Percentiles rank a stretch among this genome's conserved stretches.
Evolutionary conservation across 37 sponge, comb jelly and placozoan species (phyloP).

Genomic region (Crambe crambe): DNA sequence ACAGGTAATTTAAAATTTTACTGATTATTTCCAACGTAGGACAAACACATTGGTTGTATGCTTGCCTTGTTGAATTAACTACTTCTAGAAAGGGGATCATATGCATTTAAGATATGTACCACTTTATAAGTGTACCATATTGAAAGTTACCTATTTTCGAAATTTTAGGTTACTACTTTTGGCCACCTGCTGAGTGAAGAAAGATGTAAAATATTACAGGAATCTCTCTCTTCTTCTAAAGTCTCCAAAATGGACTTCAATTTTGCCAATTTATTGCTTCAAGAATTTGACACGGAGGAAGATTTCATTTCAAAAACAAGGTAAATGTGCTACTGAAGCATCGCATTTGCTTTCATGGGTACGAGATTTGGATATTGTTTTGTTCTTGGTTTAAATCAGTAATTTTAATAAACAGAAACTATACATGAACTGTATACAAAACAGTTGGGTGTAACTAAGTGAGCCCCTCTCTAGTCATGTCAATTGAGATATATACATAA

Average conservation of each 20-base stretch:
- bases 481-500: too few relatives aligned
- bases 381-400: not conserved
- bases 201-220: not conserved
- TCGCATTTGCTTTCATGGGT: not conserved
- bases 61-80: too few relatives aligned
- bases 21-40: not conserved
- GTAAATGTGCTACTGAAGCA: conserved; percentile 8
- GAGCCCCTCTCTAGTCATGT: too few relatives aligned
- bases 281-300: conserved; percentile 61
- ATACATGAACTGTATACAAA: too few relatives aligned
- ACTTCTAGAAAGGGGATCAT: too few relatives aligned
- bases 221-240: not conserved
- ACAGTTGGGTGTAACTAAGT: not conserved
- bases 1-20: not conserved
- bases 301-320: conserved; percentile 51
- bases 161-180: conserved; percentile 61
- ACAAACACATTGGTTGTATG: too few relatives aligned
- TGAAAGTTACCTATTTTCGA: too few relatives aligned
- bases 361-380: not conserved
- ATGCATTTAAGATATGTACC: too few relatives aligned
- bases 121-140: too few relatives aligned
- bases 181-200: conserved; percentile 29
- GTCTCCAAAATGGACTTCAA: not conserved
- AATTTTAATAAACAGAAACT: too few relatives aligned
- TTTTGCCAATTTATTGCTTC: conserved; percentile 11